phyloP scores from a whole-genome alignment of 53 echinoderm and acorn worm species.

The Temnopleurus reevesii region DNA sequence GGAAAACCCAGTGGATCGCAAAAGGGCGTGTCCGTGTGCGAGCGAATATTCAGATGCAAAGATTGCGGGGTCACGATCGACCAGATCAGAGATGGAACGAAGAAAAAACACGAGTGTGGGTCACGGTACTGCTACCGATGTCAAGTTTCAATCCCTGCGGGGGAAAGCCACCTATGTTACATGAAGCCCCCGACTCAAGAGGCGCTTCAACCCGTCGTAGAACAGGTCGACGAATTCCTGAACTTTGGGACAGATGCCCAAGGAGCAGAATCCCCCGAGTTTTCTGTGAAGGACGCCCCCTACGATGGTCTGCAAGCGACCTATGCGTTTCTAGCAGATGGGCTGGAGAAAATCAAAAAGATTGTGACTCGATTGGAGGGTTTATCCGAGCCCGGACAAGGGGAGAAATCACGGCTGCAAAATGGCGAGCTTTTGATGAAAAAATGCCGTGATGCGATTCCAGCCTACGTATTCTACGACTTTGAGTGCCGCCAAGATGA shows the following conservation, averaged over 20 bases:
- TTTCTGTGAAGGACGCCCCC: too few relatives aligned
- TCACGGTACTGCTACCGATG: slow-evolving; percentile 52
- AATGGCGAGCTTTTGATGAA: neutral
- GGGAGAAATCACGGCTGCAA: neutral
- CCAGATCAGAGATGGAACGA: neutral
- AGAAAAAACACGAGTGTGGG: slow-evolving; percentile 5
- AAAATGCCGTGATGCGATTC: neutral
- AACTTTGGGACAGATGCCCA: too few relatives aligned
- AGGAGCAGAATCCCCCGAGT: slow-evolving; percentile 37
- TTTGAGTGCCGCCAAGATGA: slow-evolving; percentile 52
- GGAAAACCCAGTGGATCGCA: neutral
- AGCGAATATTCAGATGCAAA: neutral
- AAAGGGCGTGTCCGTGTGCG: too few relatives aligned
- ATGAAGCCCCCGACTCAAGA: too few relatives aligned
- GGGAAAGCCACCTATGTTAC: too few relatives aligned
- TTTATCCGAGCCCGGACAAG: too few relatives aligned
- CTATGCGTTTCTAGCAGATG: too few relatives aligned
- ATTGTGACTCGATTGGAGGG: neutral
- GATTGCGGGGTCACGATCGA: slow-evolving; percentile 35
- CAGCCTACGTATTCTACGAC: neutral
- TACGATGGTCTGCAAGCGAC: too few relatives aligned
- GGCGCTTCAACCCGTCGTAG: too few relatives aligned
- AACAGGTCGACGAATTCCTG: too few relatives aligned
- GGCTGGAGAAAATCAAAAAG: neutral
- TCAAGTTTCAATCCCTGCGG: neutral